Base-by-base conservation (phyloP, 2,113 vertebrate genomes). In the Myotis davidii region DNA sequence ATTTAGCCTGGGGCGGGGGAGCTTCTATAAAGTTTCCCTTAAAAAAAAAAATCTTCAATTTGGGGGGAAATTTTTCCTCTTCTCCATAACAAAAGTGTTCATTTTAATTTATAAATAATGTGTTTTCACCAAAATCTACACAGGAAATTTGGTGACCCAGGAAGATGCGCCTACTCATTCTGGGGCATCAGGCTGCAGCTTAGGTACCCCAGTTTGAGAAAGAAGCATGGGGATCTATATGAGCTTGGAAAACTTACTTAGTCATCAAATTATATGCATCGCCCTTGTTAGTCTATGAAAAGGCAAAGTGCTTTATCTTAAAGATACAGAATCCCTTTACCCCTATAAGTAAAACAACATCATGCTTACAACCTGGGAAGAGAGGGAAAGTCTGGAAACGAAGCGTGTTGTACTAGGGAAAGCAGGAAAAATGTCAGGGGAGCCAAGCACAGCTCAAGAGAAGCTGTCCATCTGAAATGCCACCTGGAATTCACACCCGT, bases 401-500 rank as follows among this genome's bases (percentile, higher is more conserved):
- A n/a, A n/a, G n/a, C n/a, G n/a, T n/a, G n/a, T n/a, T n/a, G n/a
- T n/a, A n/a, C n/a, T n/a, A n/a, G n/a, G n/a, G n/a, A n/a, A n/a
- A n/a, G n/a, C n/a, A n/a, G n/a, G 34, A 88, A 64, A 94, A 94
- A 59, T 92, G 21, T 82, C 77, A 74, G 45, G 17, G 73, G 85
- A 88, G 42, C 77, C 67, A 37, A 54, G 64, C 82, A n/a, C 6
- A 74, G 88, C 85, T 88, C 32, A 25, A 81, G 92, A 95, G 96
- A 97, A 97, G 95, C 96, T 97, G 95, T 96, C 95, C 97, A 95
- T 97, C 97, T 97, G 88, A 97, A 97, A 96, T 97, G 94, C 97
- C 97, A 97, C 97, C 97, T 97, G 97, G 97, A 97, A 97, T 96
- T 96, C 96, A 96, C 74, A 97, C 95, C 96, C 92, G 93, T 91